Percentiles rank a stretch among this genome's conserved stretches.
Evolutionary conservation across 2,113 vertebrate genomes (phyloP).

Genomic region (Picathartes gymnocephalus): DNA sequence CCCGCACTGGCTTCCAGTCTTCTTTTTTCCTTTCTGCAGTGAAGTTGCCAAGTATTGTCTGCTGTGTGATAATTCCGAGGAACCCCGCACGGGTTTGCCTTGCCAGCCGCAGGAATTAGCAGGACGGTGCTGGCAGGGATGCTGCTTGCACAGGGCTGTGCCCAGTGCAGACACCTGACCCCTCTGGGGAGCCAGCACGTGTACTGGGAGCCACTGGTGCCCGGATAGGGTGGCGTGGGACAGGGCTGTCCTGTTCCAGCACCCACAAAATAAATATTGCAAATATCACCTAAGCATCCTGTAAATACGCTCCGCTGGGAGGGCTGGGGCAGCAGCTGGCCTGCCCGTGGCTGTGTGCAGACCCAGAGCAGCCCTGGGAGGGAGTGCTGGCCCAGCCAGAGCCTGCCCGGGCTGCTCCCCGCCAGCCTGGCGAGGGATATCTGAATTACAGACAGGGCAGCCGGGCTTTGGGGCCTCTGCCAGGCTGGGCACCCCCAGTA

Average conservation of each 20-base stretch:
- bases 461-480: fast-evolving
- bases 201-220: neutral
- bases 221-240: neutral
- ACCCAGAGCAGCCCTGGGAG: too few species aligned
- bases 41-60: neutral
- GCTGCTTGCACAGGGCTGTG: neutral
- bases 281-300: neutral
- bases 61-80: neutral
- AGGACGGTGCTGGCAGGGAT: neutral
- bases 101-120: neutral
- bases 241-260: neutral
- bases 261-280: neutral
- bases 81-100: neutral
- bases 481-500: fast-evolving
- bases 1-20: neutral
- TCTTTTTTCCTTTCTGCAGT: neutral
- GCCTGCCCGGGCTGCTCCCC: neutral
- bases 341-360: neutral
- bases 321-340: neutral
- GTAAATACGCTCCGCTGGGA: neutral
- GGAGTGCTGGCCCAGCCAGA: too few species aligned
- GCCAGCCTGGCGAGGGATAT: neutral
- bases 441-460: neutral
- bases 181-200: neutral
- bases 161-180: neutral